Evolutionary conservation across 2,113 vertebrate genomes (phyloP).

Genomic region (Choloepus hoffmanni): DNA sequence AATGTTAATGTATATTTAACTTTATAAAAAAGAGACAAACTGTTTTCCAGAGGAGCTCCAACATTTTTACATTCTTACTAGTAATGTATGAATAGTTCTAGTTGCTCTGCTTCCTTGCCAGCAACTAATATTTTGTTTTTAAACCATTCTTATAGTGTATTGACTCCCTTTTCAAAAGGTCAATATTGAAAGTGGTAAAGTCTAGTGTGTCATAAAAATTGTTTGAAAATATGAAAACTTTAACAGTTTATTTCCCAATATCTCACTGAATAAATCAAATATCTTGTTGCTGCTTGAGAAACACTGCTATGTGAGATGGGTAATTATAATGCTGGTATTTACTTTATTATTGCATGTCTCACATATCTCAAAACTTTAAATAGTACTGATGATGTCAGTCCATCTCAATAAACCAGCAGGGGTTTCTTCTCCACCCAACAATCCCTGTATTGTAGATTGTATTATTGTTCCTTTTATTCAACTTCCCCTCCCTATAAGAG

Average conservation of each 20-base stretch:
- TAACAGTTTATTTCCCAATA: neutral
- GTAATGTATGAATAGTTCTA: neutral
- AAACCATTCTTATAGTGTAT: neutral
- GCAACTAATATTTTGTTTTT: neutral
- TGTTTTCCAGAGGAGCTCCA: neutral
- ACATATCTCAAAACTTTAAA: neutral
- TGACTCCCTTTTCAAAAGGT: neutral
- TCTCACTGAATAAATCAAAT: neutral
- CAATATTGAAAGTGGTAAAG: neutral
- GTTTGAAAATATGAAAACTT: neutral
- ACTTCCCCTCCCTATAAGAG: neutral
- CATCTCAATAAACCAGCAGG: neutral
- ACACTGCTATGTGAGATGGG: no score
- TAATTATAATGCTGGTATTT: neutral
- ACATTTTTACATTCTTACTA: neutral
- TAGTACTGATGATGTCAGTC: neutral
- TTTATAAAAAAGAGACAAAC: neutral
- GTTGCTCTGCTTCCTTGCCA: neutral
- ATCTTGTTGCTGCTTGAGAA: neutral
- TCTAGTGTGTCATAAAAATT: neutral
- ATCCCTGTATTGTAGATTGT: neutral
- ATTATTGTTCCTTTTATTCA: neutral
- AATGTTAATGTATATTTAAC: neutral
- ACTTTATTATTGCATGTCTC: neutral
- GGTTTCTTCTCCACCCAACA: neutral